Percentiles rank a stretch among this genome's conserved stretches.
phyloP scores from a whole-genome alignment of 2,113 vertebrate genomes.

The Todiramphus chloris region DNA sequence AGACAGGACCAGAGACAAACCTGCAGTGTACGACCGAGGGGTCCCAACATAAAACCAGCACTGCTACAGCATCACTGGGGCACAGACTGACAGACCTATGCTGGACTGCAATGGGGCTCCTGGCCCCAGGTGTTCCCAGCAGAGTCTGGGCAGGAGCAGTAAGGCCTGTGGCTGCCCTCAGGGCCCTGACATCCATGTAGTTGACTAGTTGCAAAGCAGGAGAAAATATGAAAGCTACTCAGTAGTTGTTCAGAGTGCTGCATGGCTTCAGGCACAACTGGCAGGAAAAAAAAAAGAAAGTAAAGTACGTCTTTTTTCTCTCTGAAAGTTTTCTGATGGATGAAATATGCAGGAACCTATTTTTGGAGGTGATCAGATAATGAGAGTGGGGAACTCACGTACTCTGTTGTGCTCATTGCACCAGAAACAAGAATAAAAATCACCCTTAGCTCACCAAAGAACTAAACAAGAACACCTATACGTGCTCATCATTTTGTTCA shows the following conservation, averaged over 20 bases:
- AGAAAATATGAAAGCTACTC: neutral
- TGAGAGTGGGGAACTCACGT: neutral
- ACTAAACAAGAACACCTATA: neutral
- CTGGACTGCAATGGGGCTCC: neutral
- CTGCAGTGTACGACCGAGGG: fast-evolving
- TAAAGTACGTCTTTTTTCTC: constrained; percentile 11
- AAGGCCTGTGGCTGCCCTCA: neutral
- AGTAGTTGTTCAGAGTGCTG: neutral
- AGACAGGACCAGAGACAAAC: neutral
- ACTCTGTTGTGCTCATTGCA: neutral
- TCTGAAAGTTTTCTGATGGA: neutral
- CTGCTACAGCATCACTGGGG: no score
- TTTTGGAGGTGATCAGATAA: neutral
- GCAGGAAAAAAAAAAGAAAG: neutral
- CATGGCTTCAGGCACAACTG: constrained; percentile 25
- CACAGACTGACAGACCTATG: fast-evolving
- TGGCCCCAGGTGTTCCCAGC: neutral
- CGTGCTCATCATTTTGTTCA: neutral
- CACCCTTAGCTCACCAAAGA: neutral
- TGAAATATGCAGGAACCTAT: constrained; percentile 21
- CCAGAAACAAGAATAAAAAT: neutral
- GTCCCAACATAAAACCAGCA: neutral
- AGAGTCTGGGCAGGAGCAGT: neutral
- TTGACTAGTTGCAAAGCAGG: neutral
- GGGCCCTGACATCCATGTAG: neutral